Evolutionary conservation across 2,797 vertebrate genomes (phyloP).

Genomic region (Rhynchonycteris naso): DNA sequence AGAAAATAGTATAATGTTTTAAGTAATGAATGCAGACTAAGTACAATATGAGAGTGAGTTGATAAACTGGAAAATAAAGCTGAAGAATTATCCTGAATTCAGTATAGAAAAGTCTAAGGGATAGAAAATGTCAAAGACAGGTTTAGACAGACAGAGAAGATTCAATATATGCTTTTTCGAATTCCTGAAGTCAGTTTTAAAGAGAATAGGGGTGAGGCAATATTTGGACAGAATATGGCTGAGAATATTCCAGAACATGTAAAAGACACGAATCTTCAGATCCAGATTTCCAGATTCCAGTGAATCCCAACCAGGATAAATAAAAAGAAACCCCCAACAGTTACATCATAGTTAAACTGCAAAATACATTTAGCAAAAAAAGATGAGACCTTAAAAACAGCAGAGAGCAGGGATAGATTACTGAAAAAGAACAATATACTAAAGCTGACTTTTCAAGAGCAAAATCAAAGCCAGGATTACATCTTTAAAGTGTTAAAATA

Average conservation of each 20-base stretch:
- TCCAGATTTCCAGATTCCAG: background rate
- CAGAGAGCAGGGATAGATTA: background rate
- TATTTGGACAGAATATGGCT: background rate
- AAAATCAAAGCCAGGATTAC: background rate
- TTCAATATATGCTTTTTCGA: background rate
- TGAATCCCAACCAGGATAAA: background rate
- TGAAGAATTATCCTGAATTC: slow-evolving; percentile 10
- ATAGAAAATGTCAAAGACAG: background rate
- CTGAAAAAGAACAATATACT: background rate
- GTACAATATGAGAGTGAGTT: background rate
- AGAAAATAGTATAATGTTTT: background rate
- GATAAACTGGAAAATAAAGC: background rate
- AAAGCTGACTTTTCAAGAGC: background rate
- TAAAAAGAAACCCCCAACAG: slow-evolving; percentile 11
- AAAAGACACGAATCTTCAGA: slow-evolving; percentile 1
- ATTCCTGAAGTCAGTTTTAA: background rate
- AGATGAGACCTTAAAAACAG: background rate
- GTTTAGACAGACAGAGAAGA: background rate
- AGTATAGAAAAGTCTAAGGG: background rate
- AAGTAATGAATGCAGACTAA: background rate
- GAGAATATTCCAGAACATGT: slow-evolving; percentile 13
- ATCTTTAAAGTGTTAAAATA: slow-evolving; percentile 12
- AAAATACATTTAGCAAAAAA: slow-evolving; percentile 7
- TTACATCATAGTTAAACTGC: background rate
- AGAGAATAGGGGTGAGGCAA: background rate